Percentiles rank a stretch among this genome's conserved stretches.
These are phyloP conservation scores for Xiphydria camelus DNA, from an alignment of 2,888 invertebrate species.

Conservation along the genomic window DNA sequence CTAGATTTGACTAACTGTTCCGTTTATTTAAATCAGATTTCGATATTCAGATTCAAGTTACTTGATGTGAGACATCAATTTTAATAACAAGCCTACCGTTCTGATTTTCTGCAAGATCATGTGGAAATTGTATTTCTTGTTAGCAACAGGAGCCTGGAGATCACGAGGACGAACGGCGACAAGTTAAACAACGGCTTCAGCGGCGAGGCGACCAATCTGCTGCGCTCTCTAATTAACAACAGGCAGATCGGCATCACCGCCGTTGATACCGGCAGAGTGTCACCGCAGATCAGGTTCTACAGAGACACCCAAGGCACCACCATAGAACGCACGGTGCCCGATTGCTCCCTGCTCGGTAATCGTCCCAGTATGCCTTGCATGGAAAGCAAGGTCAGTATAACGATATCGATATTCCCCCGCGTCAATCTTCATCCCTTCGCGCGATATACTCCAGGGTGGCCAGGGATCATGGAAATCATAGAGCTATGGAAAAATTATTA, in stretches of 20 bases:
- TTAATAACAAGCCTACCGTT: too few species aligned
- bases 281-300: constrained; percentile 64
- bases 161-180: constrained; percentile 54
- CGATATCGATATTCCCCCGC: too few species aligned
- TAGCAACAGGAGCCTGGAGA: constrained; percentile 54
- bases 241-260: constrained; percentile 72
- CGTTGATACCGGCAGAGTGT: constrained; percentile 42
- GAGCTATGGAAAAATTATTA: too few species aligned
- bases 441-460: too few species aligned
- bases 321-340: constrained; percentile 59
- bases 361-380: constrained; percentile 49
- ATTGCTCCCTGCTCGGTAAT: constrained; percentile 51
- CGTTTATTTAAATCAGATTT: too few species aligned
- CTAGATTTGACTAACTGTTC: too few species aligned
- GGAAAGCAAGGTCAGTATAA: constrained; percentile 52
- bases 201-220: constrained; percentile 75
- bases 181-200: constrained; percentile 50
- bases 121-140: constrained; percentile 4
- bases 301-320: constrained; percentile 62
- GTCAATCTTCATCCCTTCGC: too few species aligned
- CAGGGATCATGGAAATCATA: too few species aligned
- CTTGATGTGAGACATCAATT: too few species aligned
- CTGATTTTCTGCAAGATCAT: too few species aligned
- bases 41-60: too few species aligned
- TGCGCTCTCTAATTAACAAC: constrained; percentile 77